Base-by-base conservation (phyloP, 2,797 vertebrate species). In the Lemur catta region DNA sequence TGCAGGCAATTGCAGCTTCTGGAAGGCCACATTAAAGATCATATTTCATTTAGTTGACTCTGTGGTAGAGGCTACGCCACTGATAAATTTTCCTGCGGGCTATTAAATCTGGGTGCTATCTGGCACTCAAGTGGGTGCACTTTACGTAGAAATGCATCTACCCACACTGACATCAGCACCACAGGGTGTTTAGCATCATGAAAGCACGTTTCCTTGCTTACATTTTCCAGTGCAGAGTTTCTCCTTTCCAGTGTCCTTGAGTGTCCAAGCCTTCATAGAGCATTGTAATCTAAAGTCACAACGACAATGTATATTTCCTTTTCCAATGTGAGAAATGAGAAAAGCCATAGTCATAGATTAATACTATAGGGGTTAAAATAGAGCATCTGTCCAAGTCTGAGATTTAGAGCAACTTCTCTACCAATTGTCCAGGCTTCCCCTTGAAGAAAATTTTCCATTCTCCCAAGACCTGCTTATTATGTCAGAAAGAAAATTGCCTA, bases 261-360 rank as follows among this genome's bases (percentile, higher is more conserved):
- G 43, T 8, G 55, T 93, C 65, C 97, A 98, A 96, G 89, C 11
- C 61, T 76, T 63, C 12, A 79, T 33, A 61, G 85, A 76, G 1
- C 7, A n/a, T n/a, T 95, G 24, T 69, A 93, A 52, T 85, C 15
- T 79, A n/a, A 97, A 76, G 43, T 63, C 13, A 94, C 72, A 95
- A 10, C 13, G 7, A 86, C 88, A 69, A 78, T 35, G 57, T 74
- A 7, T 41, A 28, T 72, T 93, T 95, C 52, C 48, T 95, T 93
- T 86, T 52, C 48, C 46, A 61, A 89, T 89, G 63, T 91, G 87
- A 95, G n/a, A 94, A 95, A 94, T 92, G 48, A 89, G 86, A 93
- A 94, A 96, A 74, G 22, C 41, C 72, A 46, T 84, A 35, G 82
- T 61, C 79, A 59, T 41, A 94, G 57, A 63, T 84, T 91, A 96